These are phyloP conservation scores for Anorthoa munda DNA, from an alignment of 2,888 invertebrate species.

Conservation along the genomic window DNA sequence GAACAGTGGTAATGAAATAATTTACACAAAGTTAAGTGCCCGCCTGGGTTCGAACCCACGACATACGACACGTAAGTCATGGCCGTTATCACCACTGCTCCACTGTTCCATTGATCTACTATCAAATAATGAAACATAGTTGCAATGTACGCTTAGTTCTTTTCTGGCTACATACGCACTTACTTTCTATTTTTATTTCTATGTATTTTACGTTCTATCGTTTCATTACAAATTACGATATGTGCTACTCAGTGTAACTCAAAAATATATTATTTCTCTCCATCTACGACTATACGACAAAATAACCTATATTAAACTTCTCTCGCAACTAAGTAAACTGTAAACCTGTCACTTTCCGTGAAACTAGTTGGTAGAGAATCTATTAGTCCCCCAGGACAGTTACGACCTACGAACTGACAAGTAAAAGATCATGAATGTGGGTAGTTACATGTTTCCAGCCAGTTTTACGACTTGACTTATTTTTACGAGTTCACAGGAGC, in stretches of 20 bases:
- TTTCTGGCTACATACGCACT: no score
- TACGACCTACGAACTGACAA: slow-evolving; percentile 31
- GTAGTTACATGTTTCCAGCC: slow-evolving; percentile 33
- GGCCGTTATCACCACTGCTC: no score
- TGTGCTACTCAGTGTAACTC: neutral
- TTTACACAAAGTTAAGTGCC: no score
- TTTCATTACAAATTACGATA: no score
- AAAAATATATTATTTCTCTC: neutral
- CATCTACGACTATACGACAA: neutral
- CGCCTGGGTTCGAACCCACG: no score
- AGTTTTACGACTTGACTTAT: slow-evolving; percentile 57
- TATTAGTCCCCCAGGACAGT: slow-evolving; percentile 45
- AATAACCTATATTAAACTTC: neutral
- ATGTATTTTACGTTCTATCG: no score
- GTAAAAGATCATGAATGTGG: slow-evolving; percentile 51
- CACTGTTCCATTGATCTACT: no score
- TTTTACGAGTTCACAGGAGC: slow-evolving; percentile 36
- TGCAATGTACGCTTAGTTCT: no score
- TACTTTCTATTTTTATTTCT: no score
- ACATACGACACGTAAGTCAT: no score
- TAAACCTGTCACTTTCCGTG: slow-evolving; percentile 3
- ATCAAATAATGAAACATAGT: no score
- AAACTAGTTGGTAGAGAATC: slow-evolving; percentile 31
- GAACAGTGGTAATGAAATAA: no score
- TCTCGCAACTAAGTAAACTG: neutral